These are phyloP conservation scores for Omphaloscelis lunosa DNA, from an alignment of 2,888 invertebrate species.

Conservation along the genomic window DNA sequence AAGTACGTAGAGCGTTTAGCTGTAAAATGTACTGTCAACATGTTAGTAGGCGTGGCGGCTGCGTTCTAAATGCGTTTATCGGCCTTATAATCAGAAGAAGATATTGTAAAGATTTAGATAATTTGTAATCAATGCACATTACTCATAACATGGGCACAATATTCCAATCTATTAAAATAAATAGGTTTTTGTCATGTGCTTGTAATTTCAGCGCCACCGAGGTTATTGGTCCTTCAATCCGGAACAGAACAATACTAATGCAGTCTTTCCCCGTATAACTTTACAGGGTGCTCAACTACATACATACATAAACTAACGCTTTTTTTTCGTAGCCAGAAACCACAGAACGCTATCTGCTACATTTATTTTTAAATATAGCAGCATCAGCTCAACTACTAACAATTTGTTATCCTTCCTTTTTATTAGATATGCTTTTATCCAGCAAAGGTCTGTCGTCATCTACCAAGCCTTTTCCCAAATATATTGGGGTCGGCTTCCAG, in stretches of 20 bases:
- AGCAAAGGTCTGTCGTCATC: not conserved
- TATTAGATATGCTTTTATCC: not conserved
- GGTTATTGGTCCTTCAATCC: not conserved
- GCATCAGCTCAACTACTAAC: too few species aligned
- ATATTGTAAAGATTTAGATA: not conserved
- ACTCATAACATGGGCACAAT: not conserved
- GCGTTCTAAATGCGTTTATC: not conserved
- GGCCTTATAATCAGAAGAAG: not conserved
- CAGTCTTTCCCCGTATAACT: not conserved
- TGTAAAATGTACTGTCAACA: constrained; percentile 8
- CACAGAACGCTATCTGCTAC: too few species aligned
- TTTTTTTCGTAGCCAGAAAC: too few species aligned
- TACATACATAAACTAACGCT: too few species aligned
- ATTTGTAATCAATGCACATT: constrained; percentile 1
- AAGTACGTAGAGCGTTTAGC: not conserved
- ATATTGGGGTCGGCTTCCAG: too few species aligned
- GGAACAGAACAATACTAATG: not conserved
- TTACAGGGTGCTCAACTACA: not conserved
- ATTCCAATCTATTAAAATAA: not conserved
- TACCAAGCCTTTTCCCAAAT: too few species aligned
- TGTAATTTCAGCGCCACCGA: not conserved
- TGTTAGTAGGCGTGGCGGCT: constrained; percentile 3
- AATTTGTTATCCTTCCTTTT: not conserved
- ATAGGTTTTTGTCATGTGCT: not conserved
- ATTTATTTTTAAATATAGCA: too few species aligned